Base-by-base conservation (phyloP, 2,797 vertebrate genomes). In the Xiphophorus birchmanni region DNA sequence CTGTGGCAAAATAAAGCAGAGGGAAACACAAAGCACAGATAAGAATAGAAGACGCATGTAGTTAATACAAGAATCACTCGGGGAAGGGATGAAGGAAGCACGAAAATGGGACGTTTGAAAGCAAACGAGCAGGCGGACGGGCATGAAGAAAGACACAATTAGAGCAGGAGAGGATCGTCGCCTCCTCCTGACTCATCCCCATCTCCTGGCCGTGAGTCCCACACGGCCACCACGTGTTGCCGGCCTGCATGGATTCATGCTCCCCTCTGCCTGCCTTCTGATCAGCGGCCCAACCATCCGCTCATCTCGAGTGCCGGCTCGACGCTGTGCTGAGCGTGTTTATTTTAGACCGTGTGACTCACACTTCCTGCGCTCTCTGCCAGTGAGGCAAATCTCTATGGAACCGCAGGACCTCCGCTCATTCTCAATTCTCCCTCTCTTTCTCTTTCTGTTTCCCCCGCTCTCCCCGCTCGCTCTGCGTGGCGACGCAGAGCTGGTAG, bases 331-430 rank as follows among this genome's bases (percentile, higher is more conserved):
- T 44, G 89, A 91, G 90, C 78, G 88, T 93, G 90, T 95, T 94
- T 95, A 94, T 95, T 94, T 94, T 93, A 85, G 90, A 93, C 90
- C 60, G 92, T 86, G 93, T 95, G 94, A 94, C 88, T 95, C 94
- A 95, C 92, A 89, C 91, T 94, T 95, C 94, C 94, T 94, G 94
- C 88, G 75, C 92, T 89, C 89, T 54, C 35, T 90, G 91, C 90
- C 91, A 92, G 86, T 88, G 89, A 94, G 87, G 86, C 91, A 73
- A 87, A 87, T 88, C 92, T 93, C 90, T 90, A 87, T 92, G 91
- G 89, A 95, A 93, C 93, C 94, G 93, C 93, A 93, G 92, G 93
- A 90, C 90, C 90, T 89, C 89, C 91, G 86, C 90, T 94, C 93
- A 93, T 92, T 94, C 93, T 93, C 86, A 92, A 91, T 92, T 94